phyloP scores from a whole-genome alignment of 1,140 invertebrate species.

The Drosophila equinoxialis region DNA sequence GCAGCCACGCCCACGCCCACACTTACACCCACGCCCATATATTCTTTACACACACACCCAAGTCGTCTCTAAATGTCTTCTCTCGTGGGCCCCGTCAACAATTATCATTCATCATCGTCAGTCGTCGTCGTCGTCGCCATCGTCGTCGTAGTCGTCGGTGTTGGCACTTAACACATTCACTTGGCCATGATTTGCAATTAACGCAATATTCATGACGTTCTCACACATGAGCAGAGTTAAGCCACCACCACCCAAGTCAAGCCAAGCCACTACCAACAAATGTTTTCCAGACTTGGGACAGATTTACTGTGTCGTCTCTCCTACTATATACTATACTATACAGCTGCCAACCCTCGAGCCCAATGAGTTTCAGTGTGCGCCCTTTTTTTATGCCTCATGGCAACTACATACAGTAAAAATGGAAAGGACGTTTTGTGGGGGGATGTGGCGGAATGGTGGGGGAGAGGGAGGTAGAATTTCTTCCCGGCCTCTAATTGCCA shows the following conservation, averaged over 20 bases:
- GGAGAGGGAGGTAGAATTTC: constrained; percentile 26
- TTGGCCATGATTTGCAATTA: constrained; percentile 82
- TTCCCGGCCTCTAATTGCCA: constrained; percentile 75
- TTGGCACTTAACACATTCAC: constrained; percentile 81
- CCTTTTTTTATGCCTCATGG: constrained; percentile 49
- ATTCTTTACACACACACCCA: background rate
- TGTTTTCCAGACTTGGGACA: constrained; percentile 36
- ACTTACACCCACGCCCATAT: background rate
- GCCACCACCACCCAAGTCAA: constrained; percentile 41
- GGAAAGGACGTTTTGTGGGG: background rate
- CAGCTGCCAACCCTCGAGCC: constrained; percentile 26
- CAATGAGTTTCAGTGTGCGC: constrained; percentile 29
- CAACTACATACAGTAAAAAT: constrained; percentile 30
- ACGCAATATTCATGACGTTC: constrained; percentile 82
- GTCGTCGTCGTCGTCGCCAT: constrained; percentile 38
- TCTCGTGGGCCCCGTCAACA: constrained; percentile 9
- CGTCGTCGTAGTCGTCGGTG: constrained; percentile 44
- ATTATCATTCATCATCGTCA: constrained; percentile 76
- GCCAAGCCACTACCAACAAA: constrained; percentile 22
- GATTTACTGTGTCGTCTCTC: constrained; percentile 1
- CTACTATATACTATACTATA: background rate
- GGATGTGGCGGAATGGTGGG: background rate
- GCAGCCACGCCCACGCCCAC: constrained; percentile 6
- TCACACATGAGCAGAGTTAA: constrained; percentile 75
- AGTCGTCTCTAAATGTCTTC: constrained; percentile 10